Base-by-base conservation (phyloP, 2,888 invertebrate genomes). In the Eulithis prunata region DNA sequence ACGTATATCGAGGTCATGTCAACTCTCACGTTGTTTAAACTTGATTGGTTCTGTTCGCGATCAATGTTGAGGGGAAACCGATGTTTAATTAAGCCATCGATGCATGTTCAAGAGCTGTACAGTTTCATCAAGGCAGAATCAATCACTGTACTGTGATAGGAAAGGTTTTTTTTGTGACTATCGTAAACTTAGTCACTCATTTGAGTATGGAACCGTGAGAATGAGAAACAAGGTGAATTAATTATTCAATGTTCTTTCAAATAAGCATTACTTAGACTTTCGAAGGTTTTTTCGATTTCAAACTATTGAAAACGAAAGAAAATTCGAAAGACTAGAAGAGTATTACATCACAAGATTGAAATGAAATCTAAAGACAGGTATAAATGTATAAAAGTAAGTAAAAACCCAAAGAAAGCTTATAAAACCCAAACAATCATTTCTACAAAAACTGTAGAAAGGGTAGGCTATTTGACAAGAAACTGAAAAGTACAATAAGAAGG, bases 1-100 rank as follows among this genome's bases (percentile, higher is more conserved):
- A 36, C 56, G 45, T 61, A 60, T 54, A 68, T 55, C 49, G 55
- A 52, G 62, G 64, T 14, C 64, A 65, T 54, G 71, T 72, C 71
- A 72, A 71, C 71, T 71, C 68, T 69, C 71, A 71, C 71, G 64
- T 67, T 76, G 78, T 78, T 72, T 69, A 62, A 65, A 65, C 64
- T 72, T 72, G 77, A 78, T 77, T 75, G 70, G 72, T 72, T 72
- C 71, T 77, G 65, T 73, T 71, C 69, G 70, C 69, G 62, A 70
- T 70, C 68, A 65, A 71, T 58, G 64, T 62, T 56, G 65, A 76
- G 74, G 75, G 72, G 74, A 72, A 75, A 75, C 74, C 75, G 73
- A 74, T 75, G 77, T 76, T 77, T 76, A 77, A 80, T 80, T 76
- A 80, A 68, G 66, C 67, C 64, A 60, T 62, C 59, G 59, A 62